Evolutionary conservation across 2,888 invertebrate genomes (phyloP).

Genomic region (Platycheirus albimanus): DNA sequence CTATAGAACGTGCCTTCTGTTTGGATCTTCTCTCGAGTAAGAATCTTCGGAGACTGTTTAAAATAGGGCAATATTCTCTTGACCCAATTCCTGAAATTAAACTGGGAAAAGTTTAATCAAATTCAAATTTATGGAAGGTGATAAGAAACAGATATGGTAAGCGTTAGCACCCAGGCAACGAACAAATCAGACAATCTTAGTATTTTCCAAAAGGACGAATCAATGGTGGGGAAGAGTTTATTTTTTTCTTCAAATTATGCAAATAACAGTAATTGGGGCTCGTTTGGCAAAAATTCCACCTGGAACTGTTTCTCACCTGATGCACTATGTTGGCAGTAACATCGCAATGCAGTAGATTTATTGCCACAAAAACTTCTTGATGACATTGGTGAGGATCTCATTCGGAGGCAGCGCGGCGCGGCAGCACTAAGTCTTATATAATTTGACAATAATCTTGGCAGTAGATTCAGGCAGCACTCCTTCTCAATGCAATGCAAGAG

Average conservation of each 20-base stretch:
- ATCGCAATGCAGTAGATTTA: constrained; percentile 90
- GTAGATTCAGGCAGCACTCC: constrained; percentile 86
- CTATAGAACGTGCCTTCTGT: constrained; percentile 81
- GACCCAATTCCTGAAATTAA: constrained; percentile 79
- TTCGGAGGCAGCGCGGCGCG: too few species aligned
- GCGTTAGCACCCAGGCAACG: constrained; percentile 82
- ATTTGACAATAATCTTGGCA: constrained; percentile 89
- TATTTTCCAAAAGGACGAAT: constrained; percentile 91
- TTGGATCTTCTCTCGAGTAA: constrained; percentile 81
- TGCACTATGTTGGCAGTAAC: constrained; percentile 94
- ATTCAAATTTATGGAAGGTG: constrained; percentile 83
- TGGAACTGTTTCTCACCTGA: constrained; percentile 85
- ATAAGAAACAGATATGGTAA: constrained; percentile 83
- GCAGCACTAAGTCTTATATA: constrained; percentile 91
- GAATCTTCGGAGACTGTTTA: constrained; percentile 83
- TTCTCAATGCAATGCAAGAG: constrained; percentile 90
- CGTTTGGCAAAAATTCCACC: background rate
- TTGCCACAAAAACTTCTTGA: constrained; percentile 92
- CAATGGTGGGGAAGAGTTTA: constrained; percentile 93
- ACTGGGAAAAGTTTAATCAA: constrained; percentile 83
- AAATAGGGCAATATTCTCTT: constrained; percentile 82
- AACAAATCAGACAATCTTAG: constrained; percentile 92
- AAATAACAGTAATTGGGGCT: constrained; percentile 41
- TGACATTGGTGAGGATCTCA: constrained; percentile 93
- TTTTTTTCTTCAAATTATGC: constrained; percentile 6